These are phyloP conservation scores for Diplolepis rosae DNA, from an alignment of 2,888 invertebrate species.

Conservation along the genomic window DNA sequence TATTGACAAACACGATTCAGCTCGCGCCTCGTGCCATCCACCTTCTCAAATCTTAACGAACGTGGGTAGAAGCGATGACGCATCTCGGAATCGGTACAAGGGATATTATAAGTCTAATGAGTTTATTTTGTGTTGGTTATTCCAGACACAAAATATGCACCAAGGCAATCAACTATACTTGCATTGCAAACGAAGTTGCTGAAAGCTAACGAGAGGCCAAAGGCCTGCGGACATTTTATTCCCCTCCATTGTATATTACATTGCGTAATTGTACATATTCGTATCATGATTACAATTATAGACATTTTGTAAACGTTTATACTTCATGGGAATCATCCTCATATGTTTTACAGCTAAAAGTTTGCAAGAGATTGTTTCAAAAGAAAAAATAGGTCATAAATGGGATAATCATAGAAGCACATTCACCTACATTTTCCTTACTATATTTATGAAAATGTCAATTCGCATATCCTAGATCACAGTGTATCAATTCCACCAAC, in stretches of 20 bases:
- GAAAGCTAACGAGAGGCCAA: neutral
- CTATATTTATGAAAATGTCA: neutral
- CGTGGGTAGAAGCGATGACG: neutral
- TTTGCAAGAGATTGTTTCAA: no score
- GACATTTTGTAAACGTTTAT: no score
- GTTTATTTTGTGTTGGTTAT: conserved; percentile 48
- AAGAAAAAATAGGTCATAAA: no score
- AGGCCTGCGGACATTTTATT: neutral
- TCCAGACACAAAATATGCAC: conserved; percentile 31
- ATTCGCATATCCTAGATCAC: neutral
- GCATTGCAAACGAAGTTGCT: neutral
- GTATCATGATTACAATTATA: no score
- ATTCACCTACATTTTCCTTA: neutral
- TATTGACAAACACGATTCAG: neutral
- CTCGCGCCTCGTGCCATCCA: neutral
- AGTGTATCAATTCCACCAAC: neutral
- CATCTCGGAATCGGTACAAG: neutral
- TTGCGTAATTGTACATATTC: no score
- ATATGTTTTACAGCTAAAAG: no score
- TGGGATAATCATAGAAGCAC: neutral
- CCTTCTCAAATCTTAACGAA: neutral
- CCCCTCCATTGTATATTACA: neutral
- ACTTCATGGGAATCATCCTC: no score
- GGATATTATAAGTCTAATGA: conserved; percentile 35
- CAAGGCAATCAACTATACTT: neutral